Base-by-base conservation (phyloP, 2,888 invertebrate species). In the Ochropleura leucogaster region DNA sequence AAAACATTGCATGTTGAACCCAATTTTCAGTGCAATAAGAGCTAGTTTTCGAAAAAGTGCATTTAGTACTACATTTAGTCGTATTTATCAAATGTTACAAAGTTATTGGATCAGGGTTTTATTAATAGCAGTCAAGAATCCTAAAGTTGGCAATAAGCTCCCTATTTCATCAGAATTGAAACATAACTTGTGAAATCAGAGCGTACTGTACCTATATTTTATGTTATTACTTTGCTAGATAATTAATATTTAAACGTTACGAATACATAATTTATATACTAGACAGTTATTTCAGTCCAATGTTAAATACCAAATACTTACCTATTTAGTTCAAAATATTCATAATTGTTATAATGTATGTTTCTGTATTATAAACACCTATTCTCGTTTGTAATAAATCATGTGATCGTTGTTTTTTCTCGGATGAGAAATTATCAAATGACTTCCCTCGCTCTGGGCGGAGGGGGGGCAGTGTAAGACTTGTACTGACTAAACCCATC, bases 321-420 rank as follows among this genome's bases (percentile, higher is more conserved):
- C 44, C 69, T 69, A 44, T 49, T 14, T 57, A 77, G 77, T 76
- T 76, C 62, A 77, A 77, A 68, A 62, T 76, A 69, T 47, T 47
- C 40, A 14, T 66, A 51, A 59, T 74, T 72, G 53, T 74, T 74
- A 72, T 14, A 51, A 44, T 40, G 14, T 42, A 49, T 60, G 30
- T 62, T 46, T n/a, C 4, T 64, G 20, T 74, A 30, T 18, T 68
- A 47, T 12, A 76, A 66, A 68, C 14, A 10, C 55, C 40, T 49
- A 44, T 53, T 47, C 20, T 40, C 47, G 44, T 68, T 67, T 14
- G 40, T 74, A 42, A 68, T 20, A 60, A 44, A 30, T 30, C 30
- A 30, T 30, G 30, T 30, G 30, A 30, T 30, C 30, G 30, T 30
- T 30, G 30, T 30, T 30, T 30, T 30, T 30, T 30, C 3, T 30